Conservation (phyloP, 37 sponge, comb jelly and placozoan genomes). For the Corticium candelabrum region DNA sequence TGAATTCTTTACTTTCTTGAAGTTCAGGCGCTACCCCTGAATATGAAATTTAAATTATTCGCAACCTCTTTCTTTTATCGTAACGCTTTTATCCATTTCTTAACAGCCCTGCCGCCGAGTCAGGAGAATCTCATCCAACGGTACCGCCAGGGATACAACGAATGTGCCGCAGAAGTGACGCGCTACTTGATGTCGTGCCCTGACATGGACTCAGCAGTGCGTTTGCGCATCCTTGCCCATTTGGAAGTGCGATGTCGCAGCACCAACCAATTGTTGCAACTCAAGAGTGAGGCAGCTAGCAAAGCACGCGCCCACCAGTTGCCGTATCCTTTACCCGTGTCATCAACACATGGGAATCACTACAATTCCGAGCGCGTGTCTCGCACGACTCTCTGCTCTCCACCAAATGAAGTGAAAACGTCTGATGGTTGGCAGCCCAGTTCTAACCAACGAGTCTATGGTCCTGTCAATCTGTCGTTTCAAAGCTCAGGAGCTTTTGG, state of each 20-base stretch:
- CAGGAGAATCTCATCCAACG: background rate
- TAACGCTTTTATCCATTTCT: background rate
- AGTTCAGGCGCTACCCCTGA: too few species aligned
- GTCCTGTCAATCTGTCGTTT: background rate
- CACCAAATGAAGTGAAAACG: background rate
- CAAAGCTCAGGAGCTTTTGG: background rate
- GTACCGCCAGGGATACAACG: background rate
- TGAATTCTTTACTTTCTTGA: too few species aligned
- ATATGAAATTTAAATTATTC: too few species aligned
- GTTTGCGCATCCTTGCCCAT: background rate
- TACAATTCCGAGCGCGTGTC: too few species aligned
- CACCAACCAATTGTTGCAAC: background rate
- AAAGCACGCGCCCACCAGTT: background rate
- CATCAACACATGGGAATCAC: background rate
- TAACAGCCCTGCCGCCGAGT: background rate
- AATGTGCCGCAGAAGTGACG: slow-evolving; percentile 8
- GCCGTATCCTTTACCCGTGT: background rate
- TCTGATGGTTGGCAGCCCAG: slow-evolving; percentile 1
- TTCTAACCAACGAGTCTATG: background rate
- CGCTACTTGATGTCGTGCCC: background rate
- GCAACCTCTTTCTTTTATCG: too few species aligned
- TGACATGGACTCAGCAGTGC: background rate
- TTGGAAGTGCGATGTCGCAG: background rate
- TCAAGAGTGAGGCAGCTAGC: background rate
- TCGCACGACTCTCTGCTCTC: background rate